Conservation (phyloP, 2,797 vertebrate species). For the Eulemur albifrons region DNA sequence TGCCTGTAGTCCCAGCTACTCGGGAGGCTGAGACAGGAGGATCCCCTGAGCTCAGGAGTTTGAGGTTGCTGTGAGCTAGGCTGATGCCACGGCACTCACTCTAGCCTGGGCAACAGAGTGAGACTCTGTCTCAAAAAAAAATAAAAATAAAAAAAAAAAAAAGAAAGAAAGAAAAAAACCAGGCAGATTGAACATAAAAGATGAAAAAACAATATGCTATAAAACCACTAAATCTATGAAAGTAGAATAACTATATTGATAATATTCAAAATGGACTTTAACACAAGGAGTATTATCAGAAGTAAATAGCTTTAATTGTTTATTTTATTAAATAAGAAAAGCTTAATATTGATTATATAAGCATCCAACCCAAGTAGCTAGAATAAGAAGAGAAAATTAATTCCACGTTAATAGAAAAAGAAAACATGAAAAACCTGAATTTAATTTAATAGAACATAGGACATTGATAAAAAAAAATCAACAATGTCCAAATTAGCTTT, state of each 20-base stretch:
- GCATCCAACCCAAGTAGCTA: not conserved
- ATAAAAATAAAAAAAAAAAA: no score
- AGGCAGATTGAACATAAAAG: not conserved
- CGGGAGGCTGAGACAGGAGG: no score
- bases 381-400: not conserved
- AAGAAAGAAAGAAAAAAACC: no score
- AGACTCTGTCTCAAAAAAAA: no score
- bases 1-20: no score
- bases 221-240: not conserved
- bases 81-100: accelerated
- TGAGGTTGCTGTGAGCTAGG: no score
- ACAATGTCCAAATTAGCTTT: not conserved
- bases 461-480: not conserved
- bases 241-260: not conserved
- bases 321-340: not conserved
- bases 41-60: no score
- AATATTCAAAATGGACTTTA: not conserved
- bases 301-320: not conserved
- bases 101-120: no score
- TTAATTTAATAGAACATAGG: not conserved
- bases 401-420: not conserved
- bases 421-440: not conserved
- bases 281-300: not conserved
- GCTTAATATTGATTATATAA: not conserved
- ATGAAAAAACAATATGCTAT: not conserved